Conservation (phyloP, 2,113 vertebrate genomes). For the Tichodroma muraria region DNA sequence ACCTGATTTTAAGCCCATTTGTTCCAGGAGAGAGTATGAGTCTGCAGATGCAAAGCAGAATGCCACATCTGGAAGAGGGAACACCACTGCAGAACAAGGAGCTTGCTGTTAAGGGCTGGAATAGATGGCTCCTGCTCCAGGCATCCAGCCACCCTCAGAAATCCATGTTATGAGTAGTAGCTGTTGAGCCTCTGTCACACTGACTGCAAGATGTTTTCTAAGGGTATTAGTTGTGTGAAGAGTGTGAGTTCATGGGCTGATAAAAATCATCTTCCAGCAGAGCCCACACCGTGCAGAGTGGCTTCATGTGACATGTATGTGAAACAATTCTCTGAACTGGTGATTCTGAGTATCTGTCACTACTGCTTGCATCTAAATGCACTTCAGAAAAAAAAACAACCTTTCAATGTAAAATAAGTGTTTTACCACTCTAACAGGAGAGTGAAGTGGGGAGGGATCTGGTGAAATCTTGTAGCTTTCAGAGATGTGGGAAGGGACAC, state of each 20-base stretch:
- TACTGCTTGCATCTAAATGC: background rate
- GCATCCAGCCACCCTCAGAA: background rate
- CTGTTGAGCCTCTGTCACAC: background rate
- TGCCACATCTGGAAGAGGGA: background rate
- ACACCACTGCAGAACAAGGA: background rate
- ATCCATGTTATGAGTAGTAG: background rate
- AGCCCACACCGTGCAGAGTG: background rate
- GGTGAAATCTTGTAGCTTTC: background rate
- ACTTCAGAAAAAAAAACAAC: background rate
- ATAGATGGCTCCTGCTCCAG: background rate
- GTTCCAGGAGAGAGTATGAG: background rate
- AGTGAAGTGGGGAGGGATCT: background rate
- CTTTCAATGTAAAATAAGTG: background rate
- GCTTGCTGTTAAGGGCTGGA: background rate
- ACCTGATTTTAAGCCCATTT: background rate
- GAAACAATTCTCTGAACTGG: background rate
- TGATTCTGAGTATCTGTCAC: background rate
- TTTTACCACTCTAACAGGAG: background rate
- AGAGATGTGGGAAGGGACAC: background rate
- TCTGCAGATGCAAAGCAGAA: background rate
- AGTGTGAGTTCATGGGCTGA: background rate
- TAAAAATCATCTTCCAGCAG: background rate
- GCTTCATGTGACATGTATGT: accelerated
- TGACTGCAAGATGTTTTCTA: background rate
- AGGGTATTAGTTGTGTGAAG: background rate